Evolutionary conservation across 1,140 invertebrate species (phyloP).

Genomic region (Drosophila parvula): DNA sequence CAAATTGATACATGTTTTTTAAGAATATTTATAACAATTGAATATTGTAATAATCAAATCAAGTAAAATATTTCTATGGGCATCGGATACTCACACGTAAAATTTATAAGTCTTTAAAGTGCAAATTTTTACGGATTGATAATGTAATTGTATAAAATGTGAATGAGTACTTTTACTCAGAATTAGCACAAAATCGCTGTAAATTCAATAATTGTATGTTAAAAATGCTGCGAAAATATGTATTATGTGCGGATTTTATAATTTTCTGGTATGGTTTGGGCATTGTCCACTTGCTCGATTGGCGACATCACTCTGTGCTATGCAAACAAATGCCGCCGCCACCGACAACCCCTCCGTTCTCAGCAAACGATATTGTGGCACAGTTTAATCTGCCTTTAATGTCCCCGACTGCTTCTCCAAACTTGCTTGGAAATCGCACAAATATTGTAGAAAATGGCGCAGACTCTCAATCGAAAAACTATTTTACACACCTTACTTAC

Average conservation of each 20-base stretch:
- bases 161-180: background rate
- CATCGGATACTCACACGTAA: background rate
- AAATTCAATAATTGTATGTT: background rate
- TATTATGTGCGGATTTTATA: constrained; percentile 1
- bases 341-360: constrained; percentile 17
- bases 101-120: background rate
- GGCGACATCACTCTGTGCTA: constrained; percentile 2
- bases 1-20: no score
- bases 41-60: no score
- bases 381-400: constrained; percentile 65
- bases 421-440: constrained; percentile 39
- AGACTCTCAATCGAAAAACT: constrained; percentile 60
- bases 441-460: constrained; percentile 2
- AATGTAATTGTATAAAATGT: constrained; percentile 20
- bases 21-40: background rate
- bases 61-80: no score
- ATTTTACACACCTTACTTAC: constrained; percentile 86
- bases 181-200: background rate
- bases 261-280: constrained; percentile 20
- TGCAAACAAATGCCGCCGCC: constrained; percentile 16
- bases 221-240: constrained; percentile 28
- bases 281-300: constrained; percentile 21
- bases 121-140: background rate
- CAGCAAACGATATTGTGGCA: constrained; percentile 73
- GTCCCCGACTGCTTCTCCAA: constrained; percentile 30